Percentiles rank a stretch among this genome's conserved stretches.
Conservation (phyloP, 2,888 invertebrate species). For the Muschampia plurimacula region DNA sequence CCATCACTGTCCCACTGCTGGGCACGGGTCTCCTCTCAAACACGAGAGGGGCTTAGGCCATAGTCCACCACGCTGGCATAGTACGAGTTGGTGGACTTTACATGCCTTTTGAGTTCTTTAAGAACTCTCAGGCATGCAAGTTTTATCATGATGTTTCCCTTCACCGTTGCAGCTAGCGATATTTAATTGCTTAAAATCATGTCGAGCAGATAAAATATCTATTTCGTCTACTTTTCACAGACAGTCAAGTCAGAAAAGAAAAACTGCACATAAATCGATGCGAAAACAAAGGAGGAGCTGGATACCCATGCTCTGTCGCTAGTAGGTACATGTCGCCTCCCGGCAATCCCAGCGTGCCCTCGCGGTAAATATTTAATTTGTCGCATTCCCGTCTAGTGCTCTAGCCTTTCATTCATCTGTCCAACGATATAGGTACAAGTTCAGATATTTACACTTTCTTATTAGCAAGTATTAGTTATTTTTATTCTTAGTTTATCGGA, state of each 20-base stretch:
- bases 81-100: too few relatives aligned
- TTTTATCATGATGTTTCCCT: too few relatives aligned
- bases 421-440: conserved; percentile 44
- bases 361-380: conserved; percentile 71
- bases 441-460: neutral
- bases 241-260: conserved; percentile 5
- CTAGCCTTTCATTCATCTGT: conserved; percentile 58
- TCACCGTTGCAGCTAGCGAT: too few relatives aligned
- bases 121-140: too few relatives aligned
- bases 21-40: too few relatives aligned
- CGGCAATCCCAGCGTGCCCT: conserved; percentile 47
- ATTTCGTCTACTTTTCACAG: conserved; percentile 1
- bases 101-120: too few relatives aligned
- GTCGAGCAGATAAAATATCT: neutral
- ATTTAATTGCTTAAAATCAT: neutral
- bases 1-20: neutral
- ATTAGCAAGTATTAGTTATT: too few relatives aligned
- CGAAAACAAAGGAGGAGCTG: conserved; percentile 24
- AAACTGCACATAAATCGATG: conserved; percentile 18
- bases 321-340: conserved; percentile 36
- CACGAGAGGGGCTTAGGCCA: too few relatives aligned
- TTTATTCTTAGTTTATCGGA: too few relatives aligned
- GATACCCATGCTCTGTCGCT: conserved; percentile 11
- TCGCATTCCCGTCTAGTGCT: conserved; percentile 52
- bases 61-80: too few relatives aligned